Evolutionary conservation across 1,140 invertebrate genomes (phyloP).

Genomic region (Orchesella cincta): DNA sequence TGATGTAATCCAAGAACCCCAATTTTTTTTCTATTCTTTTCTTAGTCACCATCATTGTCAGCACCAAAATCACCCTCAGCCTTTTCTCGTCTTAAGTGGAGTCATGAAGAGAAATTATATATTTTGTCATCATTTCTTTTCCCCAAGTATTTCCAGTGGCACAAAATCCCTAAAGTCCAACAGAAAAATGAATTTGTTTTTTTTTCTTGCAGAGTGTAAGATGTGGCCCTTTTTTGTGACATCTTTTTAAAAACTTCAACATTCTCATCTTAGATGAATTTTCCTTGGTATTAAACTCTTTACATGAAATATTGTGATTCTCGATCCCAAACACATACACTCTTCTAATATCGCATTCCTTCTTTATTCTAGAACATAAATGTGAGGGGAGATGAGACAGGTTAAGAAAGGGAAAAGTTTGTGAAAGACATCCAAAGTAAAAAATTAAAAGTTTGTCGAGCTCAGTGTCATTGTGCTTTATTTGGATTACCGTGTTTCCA

Average conservation of each 20-base stretch:
- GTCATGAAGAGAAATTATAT: constrained; percentile 21
- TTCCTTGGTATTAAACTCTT: too few species aligned
- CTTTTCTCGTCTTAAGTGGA: constrained; percentile 12
- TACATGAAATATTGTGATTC: too few species aligned
- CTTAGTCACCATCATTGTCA: neutral
- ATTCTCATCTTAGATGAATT: too few species aligned
- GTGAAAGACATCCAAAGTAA: constrained; percentile 27
- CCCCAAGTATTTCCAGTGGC: neutral
- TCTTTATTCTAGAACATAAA: too few species aligned
- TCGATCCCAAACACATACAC: too few species aligned
- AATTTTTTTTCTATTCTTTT: neutral
- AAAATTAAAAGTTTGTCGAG: constrained; percentile 44
- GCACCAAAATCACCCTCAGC: neutral
- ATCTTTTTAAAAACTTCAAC: too few species aligned
- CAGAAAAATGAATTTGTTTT: neutral
- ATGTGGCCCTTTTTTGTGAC: too few species aligned
- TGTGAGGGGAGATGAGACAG: neutral
- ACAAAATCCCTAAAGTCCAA: neutral
- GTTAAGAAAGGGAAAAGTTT: constrained; percentile 30
- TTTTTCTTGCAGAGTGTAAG: too few species aligned
- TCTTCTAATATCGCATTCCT: too few species aligned
- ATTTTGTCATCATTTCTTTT: constrained; percentile 21
- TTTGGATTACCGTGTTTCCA: too few species aligned
- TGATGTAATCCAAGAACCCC: neutral
- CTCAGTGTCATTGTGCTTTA: too few species aligned